Conservation (phyloP, 1,140 invertebrate genomes). For the Hyposmocoma kahamanoa region DNA sequence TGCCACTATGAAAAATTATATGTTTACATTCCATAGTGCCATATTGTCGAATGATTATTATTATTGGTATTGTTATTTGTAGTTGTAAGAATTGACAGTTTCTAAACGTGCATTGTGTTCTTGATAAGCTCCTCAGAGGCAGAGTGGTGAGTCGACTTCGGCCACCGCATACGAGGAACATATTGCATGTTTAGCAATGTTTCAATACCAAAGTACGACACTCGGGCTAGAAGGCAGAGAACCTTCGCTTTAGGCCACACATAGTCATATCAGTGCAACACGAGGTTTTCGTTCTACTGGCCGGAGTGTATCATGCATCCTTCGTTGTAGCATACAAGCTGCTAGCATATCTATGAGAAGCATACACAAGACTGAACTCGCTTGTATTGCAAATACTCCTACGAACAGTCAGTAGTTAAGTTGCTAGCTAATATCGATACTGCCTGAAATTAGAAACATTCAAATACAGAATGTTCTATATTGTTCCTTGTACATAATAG, state of each 20-base stretch:
- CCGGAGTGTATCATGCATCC: neutral
- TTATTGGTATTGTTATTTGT: neutral
- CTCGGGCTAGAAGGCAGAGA: too few species aligned
- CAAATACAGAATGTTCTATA: neutral
- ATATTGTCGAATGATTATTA: constrained; percentile 24
- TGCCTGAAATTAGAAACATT: neutral
- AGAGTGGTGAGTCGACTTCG: too few species aligned
- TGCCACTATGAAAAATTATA: constrained; percentile 63
- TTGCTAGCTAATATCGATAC: neutral
- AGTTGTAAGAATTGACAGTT: constrained; percentile 1
- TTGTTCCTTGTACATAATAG: neutral
- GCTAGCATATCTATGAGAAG: too few species aligned
- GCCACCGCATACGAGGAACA: too few species aligned
- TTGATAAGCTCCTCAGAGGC: too few species aligned
- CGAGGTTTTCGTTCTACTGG: too few species aligned
- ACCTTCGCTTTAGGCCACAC: too few species aligned
- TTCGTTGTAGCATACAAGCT: too few species aligned
- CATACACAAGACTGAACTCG: neutral
- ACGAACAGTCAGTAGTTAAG: too few species aligned
- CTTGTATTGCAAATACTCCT: neutral
- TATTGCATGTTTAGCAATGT: too few species aligned
- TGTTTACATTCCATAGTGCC: constrained; percentile 62
- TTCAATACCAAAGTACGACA: too few species aligned
- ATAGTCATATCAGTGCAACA: too few species aligned
- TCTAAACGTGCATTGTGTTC: constrained; percentile 4